phyloP scores from a whole-genome alignment of 2,113 vertebrate genomes.

The Benitochromis conjunctus region DNA sequence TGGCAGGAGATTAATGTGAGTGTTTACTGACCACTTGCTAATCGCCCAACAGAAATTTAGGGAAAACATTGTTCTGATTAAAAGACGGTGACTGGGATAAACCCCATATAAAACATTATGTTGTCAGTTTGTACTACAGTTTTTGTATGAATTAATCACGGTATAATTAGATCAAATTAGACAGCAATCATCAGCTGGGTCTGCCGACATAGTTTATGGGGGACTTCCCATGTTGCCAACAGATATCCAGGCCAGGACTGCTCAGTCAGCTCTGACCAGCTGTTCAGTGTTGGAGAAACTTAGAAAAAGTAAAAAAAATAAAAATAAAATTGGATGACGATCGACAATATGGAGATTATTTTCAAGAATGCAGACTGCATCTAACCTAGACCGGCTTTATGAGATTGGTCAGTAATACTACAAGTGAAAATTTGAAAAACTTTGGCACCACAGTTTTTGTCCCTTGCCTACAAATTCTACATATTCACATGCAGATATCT shows the following conservation, averaged over 20 bases:
- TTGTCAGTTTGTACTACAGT: background rate
- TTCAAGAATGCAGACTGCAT: background rate
- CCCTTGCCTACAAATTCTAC: background rate
- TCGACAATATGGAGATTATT: background rate
- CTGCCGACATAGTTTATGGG: background rate
- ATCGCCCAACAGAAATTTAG: background rate
- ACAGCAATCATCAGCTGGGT: background rate
- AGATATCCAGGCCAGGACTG: background rate
- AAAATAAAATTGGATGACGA: background rate
- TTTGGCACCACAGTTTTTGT: background rate
- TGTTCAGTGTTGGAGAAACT: background rate
- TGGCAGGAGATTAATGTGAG: background rate
- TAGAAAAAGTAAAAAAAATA: background rate
- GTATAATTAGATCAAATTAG: background rate
- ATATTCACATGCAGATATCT: background rate
- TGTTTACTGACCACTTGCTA: background rate
- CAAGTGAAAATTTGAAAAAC: background rate
- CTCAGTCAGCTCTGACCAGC: background rate
- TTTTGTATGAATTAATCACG: background rate
- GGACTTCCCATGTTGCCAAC: background rate
- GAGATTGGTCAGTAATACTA: background rate
- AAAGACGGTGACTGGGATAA: background rate
- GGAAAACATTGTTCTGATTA: background rate
- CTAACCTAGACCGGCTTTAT: background rate
- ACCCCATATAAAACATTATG: background rate